Conservation (phyloP, 1,140 invertebrate genomes). For the Calephelis nemesis region DNA sequence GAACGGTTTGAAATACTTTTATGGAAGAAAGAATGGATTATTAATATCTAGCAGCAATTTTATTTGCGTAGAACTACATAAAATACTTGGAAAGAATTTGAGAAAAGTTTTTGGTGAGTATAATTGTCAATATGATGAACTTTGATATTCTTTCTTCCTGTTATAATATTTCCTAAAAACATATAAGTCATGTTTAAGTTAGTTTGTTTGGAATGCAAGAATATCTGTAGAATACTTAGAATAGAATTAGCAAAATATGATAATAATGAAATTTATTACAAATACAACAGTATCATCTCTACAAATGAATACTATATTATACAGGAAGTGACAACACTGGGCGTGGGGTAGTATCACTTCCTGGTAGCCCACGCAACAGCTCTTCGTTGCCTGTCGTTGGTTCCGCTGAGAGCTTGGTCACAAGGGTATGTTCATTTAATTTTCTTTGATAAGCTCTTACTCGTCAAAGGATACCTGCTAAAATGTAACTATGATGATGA, state of each 20-base stretch:
- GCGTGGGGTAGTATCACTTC: slow-evolving; percentile 87
- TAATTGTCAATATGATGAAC: too few species aligned
- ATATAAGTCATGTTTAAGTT: neutral
- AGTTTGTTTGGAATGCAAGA: slow-evolving; percentile 3
- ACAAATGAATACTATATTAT: neutral
- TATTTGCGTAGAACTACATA: too few species aligned
- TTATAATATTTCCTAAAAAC: neutral
- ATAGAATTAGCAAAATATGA: slow-evolving; percentile 17
- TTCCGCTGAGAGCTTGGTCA: slow-evolving; percentile 95
- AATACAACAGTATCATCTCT: too few species aligned
- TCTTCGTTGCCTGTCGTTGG: slow-evolving; percentile 88
- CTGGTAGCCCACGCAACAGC: slow-evolving; percentile 84
- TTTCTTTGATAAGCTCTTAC: too few species aligned
- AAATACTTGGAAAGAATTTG: too few species aligned
- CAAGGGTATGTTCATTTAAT: slow-evolving; percentile 82
- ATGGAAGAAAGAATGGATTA: neutral
- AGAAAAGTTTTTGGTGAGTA: too few species aligned
- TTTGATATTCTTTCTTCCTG: neutral
- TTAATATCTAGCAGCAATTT: neutral
- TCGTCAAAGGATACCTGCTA: too few species aligned
- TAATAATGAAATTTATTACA: neutral
- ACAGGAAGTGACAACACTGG: slow-evolving; percentile 80
- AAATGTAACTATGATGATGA: too few species aligned
- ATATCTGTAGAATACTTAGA: slow-evolving; percentile 20
- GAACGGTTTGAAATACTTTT: neutral